Conservation (phyloP, 2,888 invertebrate species). For the Syrista parreyssii region DNA sequence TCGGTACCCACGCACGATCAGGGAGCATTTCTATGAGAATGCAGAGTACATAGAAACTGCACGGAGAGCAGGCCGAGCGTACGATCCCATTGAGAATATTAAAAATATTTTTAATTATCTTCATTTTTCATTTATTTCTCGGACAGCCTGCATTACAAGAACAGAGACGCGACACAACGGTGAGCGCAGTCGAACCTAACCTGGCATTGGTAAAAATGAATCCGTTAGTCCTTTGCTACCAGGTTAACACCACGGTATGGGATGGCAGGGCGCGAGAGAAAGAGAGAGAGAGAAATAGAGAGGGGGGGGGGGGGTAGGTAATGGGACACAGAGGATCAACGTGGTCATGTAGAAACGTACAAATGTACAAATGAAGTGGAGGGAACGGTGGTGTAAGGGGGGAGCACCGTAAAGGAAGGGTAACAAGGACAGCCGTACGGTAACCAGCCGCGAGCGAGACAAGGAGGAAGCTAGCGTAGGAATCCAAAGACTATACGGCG, state of each 20-base stretch:
- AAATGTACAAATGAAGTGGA: background rate
- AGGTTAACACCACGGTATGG: background rate
- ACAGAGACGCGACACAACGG: background rate
- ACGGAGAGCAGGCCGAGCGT: background rate
- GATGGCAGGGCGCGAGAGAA: constrained; percentile 11
- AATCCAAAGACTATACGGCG: constrained; percentile 17
- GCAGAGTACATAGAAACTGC: background rate
- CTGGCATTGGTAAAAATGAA: background rate
- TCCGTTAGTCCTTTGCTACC: background rate
- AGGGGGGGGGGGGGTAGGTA: background rate
- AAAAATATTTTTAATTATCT: constrained; percentile 44
- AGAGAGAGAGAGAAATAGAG: constrained; percentile 20
- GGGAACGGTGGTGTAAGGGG: background rate
- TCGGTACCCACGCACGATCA: background rate
- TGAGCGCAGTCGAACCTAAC: background rate
- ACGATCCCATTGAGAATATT: constrained; percentile 28
- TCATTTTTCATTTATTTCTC: constrained; percentile 39
- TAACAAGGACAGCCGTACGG: background rate
- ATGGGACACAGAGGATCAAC: background rate
- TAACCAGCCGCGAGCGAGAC: constrained; percentile 9
- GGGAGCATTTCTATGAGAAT: background rate
- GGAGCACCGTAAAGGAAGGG: background rate
- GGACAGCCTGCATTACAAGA: background rate
- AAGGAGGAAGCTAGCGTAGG: constrained; percentile 22
- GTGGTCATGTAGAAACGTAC: background rate